These are phyloP conservation scores for Proteles cristata DNA, from an alignment of 2,113 vertebrate genomes.

Conservation along the genomic window DNA sequence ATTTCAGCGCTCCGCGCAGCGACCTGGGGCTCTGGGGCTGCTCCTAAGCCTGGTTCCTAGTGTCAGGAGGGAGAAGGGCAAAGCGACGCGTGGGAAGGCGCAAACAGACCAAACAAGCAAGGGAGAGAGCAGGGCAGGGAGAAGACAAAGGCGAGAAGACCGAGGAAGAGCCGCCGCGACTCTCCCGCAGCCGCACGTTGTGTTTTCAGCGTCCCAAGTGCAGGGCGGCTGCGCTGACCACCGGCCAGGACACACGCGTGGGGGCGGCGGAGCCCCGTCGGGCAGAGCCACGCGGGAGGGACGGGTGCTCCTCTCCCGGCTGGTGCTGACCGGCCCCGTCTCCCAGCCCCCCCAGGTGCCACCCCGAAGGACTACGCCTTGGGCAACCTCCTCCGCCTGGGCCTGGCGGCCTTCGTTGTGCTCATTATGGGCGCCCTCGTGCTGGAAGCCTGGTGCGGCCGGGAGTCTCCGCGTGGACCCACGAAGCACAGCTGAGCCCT, in stretches of 20 bases:
- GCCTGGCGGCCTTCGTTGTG: neutral
- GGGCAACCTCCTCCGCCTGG: neutral
- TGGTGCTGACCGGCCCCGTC: neutral
- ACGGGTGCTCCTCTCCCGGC: neutral
- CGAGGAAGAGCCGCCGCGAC: no score
- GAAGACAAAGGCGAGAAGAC: neutral
- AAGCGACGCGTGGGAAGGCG: neutral
- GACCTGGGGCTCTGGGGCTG: neutral
- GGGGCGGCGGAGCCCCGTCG: rapidly evolving
- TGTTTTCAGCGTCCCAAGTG: neutral
- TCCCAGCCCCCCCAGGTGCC: neutral
- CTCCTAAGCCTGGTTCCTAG: neutral
- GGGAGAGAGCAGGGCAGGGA: neutral
- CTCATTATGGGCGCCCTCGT: neutral
- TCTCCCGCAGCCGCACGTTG: no score
- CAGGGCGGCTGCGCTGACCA: no score
- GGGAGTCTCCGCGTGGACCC: neutral
- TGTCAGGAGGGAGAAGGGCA: neutral
- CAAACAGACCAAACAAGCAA: neutral
- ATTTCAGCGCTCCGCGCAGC: neutral
- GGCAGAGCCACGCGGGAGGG: rapidly evolving
- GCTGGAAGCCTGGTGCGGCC: neutral
- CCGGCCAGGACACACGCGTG: neutral
- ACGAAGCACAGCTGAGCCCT: neutral
- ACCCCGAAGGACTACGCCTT: rapidly evolving